phyloP scores from a whole-genome alignment of 2,888 invertebrate genomes.

The Chironomus riparius region DNA sequence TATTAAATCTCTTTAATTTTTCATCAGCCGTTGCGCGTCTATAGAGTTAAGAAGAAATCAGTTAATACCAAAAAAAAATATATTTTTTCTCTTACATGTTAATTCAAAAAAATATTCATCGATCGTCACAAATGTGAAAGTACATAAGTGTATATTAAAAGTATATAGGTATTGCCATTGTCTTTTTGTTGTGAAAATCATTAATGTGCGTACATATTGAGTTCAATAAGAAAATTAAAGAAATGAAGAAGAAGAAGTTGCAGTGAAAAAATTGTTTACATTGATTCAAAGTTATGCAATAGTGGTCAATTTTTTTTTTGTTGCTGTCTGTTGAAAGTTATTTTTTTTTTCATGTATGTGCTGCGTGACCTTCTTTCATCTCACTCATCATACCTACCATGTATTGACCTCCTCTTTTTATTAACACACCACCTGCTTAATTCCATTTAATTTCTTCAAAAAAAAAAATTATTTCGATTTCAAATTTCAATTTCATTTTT shows the following conservation, averaged over 20 bases:
- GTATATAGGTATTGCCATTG: neutral
- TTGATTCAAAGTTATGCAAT: neutral
- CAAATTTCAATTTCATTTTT: too few relatives aligned
- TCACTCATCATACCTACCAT: neutral
- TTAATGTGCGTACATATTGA: neutral
- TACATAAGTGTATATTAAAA: neutral
- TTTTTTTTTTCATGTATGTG: neutral
- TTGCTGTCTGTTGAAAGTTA: neutral
- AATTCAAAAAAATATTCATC: neutral
- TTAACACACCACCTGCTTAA: too few relatives aligned
- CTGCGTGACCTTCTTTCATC: neutral
- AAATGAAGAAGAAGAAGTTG: neutral
- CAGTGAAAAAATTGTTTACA: neutral
- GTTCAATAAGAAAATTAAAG: neutral
- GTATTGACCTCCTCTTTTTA: too few relatives aligned
- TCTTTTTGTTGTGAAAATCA: neutral
- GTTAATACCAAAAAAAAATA: neutral
- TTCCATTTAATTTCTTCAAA: too few relatives aligned
- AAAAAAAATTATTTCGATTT: too few relatives aligned
- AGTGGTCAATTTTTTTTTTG: slow-evolving; percentile 3
- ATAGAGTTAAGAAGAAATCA: neutral
- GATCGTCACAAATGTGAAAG: slow-evolving; percentile 10
- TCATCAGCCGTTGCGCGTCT: neutral
- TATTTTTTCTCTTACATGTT: neutral
- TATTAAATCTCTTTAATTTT: neutral